Conservation (phyloP, 37 sponge, comb jelly and placozoan species). For the Beroe forskalii region DNA sequence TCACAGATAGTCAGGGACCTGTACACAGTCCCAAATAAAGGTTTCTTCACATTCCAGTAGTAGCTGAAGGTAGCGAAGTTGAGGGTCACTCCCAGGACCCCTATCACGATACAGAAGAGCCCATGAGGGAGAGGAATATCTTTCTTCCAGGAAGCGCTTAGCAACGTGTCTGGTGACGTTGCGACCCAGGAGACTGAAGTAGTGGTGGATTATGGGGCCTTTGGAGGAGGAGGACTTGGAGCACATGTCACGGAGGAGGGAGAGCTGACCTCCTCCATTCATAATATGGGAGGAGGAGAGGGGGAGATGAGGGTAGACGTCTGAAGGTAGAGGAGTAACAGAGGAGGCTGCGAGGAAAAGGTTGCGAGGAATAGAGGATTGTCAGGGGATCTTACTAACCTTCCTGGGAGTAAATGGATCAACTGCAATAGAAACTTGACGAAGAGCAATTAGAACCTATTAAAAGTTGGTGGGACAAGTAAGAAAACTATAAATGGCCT, state of each 20-base stretch:
- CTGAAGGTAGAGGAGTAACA: neutral
- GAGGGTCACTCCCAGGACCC: neutral
- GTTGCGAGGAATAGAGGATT: too few species aligned
- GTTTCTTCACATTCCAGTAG: slow-evolving; percentile 53
- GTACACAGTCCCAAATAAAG: slow-evolving; percentile 7
- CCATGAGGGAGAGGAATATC: slow-evolving; percentile 47
- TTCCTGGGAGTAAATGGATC: too few species aligned
- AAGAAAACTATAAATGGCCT: too few species aligned
- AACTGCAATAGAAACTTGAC: too few species aligned
- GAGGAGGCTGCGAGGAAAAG: too few species aligned
- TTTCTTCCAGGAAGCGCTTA: neutral
- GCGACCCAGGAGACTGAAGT: neutral
- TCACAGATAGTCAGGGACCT: neutral
- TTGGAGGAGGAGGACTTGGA: neutral
- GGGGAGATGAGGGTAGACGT: neutral
- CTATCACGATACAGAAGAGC: neutral
- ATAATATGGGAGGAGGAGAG: neutral
- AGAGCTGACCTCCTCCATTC: neutral
- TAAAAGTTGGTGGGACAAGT: too few species aligned
- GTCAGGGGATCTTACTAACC: too few species aligned
- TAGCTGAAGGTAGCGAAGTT: slow-evolving; percentile 42
- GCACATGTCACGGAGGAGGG: neutral
- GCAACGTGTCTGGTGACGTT: slow-evolving; percentile 31
- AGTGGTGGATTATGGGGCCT: neutral
- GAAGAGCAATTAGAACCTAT: too few species aligned